Conservation (phyloP, 2,797 vertebrate genomes). For the Echeneis naucrates region DNA sequence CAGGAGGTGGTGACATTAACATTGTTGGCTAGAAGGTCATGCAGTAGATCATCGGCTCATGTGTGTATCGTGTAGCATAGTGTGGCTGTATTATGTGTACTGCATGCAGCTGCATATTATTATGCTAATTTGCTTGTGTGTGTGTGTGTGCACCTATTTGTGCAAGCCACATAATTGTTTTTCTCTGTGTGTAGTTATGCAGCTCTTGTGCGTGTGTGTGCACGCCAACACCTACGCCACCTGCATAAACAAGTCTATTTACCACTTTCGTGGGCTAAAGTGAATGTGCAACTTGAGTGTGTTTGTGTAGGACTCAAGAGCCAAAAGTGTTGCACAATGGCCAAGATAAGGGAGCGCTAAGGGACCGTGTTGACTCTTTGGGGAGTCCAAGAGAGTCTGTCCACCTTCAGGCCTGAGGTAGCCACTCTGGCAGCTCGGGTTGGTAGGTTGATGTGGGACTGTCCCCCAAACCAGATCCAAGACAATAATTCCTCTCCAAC, state of each 20-base stretch:
- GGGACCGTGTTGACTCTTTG: conserved; percentile 52
- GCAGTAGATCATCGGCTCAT: conserved; percentile 70
- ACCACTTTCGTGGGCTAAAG: conserved; percentile 38
- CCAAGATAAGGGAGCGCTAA: conserved; percentile 60
- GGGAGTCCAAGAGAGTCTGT: too few relatives aligned
- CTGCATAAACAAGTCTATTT: conserved; percentile 55
- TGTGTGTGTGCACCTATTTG: conserved; percentile 46
- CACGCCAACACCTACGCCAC: conserved; percentile 56
- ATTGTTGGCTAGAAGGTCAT: conserved; percentile 80
- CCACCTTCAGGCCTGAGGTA: conserved; percentile 23
- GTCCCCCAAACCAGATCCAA: conserved; percentile 8
- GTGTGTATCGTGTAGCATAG: conserved; percentile 29
- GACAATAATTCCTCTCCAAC: neutral
- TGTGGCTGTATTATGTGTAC: conserved; percentile 42
- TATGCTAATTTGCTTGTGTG: conserved; percentile 46
- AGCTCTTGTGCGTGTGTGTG: conserved; percentile 46
- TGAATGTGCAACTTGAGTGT: conserved; percentile 30
- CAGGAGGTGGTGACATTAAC: conserved; percentile 82
- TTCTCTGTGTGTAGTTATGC: conserved; percentile 57
- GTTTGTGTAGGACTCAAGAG: conserved; percentile 43
- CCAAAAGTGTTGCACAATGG: conserved; percentile 53
- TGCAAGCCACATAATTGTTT: conserved; percentile 58
- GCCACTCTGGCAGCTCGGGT: conserved; percentile 4
- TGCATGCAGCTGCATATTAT: conserved; percentile 47
- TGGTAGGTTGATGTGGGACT: conserved; percentile 1